These are phyloP conservation scores for Drosophila limbata DNA, from an alignment of 2,888 invertebrate genomes.

Conservation along the genomic window DNA sequence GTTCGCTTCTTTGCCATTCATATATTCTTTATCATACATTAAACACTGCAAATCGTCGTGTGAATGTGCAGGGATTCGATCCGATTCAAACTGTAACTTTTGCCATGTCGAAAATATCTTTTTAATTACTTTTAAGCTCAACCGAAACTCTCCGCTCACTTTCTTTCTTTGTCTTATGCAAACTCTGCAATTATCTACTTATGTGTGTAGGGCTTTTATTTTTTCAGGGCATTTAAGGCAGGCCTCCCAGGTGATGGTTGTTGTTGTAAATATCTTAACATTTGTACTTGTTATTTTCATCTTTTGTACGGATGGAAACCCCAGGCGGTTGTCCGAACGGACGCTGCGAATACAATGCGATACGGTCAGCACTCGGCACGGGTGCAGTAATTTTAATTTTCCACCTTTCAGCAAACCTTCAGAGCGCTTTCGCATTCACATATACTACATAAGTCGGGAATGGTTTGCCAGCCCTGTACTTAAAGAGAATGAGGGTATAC, in stretches of 20 bases:
- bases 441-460: conserved; percentile 11
- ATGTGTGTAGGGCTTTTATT: conserved; percentile 3
- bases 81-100: conserved; percentile 8
- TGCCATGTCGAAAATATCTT: conserved; percentile 14
- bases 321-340: conserved; percentile 54
- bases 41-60: conserved; percentile 4
- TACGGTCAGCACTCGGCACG: conserved; percentile 23
- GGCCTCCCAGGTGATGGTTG: conserved; percentile 6
- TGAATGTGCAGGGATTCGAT: conserved; percentile 5
- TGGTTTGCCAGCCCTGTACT: background rate
- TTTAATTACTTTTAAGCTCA: conserved; percentile 14
- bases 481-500: background rate
- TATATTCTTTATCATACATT: conserved; percentile 25
- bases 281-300: conserved; percentile 39
- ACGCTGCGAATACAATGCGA: background rate
- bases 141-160: background rate
- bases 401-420: conserved; percentile 64
- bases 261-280: conserved; percentile 22
- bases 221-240: conserved; percentile 15
- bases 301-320: conserved; percentile 52
- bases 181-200: conserved; percentile 14
- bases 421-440: conserved; percentile 40
- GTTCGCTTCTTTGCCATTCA: background rate
- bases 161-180: background rate
- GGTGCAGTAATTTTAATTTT: conserved; percentile 70